These are phyloP conservation scores for Pteromalus puparum DNA, from an alignment of 1,140 invertebrate species.

Conservation along the genomic window DNA sequence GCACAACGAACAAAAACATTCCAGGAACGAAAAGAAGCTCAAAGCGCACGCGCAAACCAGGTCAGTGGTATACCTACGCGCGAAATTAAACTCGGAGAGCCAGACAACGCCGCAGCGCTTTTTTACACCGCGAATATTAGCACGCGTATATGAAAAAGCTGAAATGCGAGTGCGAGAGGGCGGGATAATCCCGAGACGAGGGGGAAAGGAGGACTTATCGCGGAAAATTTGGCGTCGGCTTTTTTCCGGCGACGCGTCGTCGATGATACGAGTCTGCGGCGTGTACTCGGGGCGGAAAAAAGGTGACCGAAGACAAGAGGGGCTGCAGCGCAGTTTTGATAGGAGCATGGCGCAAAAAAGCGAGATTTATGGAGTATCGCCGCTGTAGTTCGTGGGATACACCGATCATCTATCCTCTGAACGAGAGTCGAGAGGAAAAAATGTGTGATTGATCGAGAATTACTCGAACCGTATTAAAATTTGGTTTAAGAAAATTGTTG, in stretches of 20 bases:
- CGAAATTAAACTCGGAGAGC: constrained; percentile 5
- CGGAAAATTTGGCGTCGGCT: neutral
- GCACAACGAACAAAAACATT: neutral
- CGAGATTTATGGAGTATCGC: neutral
- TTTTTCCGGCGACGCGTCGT: neutral
- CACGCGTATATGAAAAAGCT: neutral
- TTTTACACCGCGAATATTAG: neutral
- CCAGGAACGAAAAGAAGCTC: neutral
- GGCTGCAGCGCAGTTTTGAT: neutral
- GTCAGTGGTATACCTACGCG: neutral
- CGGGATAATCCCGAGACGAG: neutral
- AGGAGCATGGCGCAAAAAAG: neutral
- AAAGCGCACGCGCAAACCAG: neutral
- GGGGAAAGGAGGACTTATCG: neutral
- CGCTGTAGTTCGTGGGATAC: neutral
- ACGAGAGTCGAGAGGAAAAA: neutral
- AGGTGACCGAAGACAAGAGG: neutral
- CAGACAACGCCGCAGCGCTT: neutral
- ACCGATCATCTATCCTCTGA: neutral
- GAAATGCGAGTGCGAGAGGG: neutral
- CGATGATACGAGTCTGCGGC: neutral
- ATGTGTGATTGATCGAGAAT: constrained; percentile 1
- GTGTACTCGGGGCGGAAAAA: neutral
- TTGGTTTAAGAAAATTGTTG: neutral
- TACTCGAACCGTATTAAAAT: neutral